These are phyloP conservation scores for Syrista parreyssii DNA, from an alignment of 2,888 invertebrate species.

Conservation along the genomic window DNA sequence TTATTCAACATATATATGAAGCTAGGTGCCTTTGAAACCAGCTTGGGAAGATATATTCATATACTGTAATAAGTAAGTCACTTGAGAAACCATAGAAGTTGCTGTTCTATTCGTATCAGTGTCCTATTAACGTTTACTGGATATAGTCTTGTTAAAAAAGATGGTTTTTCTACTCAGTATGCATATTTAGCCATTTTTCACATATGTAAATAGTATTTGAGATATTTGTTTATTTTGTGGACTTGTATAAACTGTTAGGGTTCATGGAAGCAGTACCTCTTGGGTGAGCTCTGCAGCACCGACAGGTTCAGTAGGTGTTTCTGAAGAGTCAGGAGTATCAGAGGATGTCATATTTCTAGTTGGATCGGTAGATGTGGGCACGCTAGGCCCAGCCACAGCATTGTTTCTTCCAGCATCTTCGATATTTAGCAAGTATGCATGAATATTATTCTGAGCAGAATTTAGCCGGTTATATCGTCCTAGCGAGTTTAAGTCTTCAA, in stretches of 20 bases:
- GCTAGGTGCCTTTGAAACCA: background rate
- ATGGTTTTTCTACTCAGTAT: background rate
- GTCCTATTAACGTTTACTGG: background rate
- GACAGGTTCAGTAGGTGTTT: conserved; percentile 41
- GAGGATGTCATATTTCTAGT: conserved; percentile 42
- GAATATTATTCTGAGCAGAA: conserved; percentile 69
- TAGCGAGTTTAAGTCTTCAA: conserved; percentile 79
- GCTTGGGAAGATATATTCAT: background rate
- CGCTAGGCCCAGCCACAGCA: conserved; percentile 46
- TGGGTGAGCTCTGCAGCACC: conserved; percentile 62
- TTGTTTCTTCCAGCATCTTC: conserved; percentile 58
- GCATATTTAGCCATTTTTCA: background rate
- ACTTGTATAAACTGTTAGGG: background rate
- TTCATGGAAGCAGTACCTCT: conserved; percentile 56
- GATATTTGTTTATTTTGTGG: background rate
- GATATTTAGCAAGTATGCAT: conserved; percentile 74
- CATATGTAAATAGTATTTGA: background rate
- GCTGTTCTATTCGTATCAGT: background rate
- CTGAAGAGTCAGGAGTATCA: conserved; percentile 43
- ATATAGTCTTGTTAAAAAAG: background rate
- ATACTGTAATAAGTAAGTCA: background rate
- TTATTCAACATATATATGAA: background rate
- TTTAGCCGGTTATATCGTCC: conserved; percentile 72
- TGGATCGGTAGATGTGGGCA: conserved; percentile 39
- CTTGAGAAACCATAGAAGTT: background rate